These are phyloP conservation scores for Myotis lucifugus DNA, from an alignment of 2,113 vertebrate species.

Conservation along the genomic window DNA sequence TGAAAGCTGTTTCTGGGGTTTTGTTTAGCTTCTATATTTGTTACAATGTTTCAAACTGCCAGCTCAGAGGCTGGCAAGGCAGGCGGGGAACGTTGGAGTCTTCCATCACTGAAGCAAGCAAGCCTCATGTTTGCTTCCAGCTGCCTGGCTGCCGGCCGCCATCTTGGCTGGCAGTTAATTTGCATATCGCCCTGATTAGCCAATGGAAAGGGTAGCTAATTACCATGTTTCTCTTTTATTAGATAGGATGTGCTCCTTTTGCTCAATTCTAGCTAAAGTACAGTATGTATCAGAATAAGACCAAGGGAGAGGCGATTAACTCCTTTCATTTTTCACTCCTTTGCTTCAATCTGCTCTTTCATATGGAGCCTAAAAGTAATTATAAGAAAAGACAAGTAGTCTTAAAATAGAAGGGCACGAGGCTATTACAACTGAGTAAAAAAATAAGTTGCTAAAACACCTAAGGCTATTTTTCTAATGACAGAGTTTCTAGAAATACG, in stretches of 20 bases:
- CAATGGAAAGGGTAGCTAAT: too few relatives aligned
- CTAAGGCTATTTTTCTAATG: background rate
- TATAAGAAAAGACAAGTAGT: background rate
- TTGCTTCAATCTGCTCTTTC: background rate
- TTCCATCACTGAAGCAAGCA: too few relatives aligned
- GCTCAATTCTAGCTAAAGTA: background rate
- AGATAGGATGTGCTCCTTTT: background rate
- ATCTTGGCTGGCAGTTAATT: too few relatives aligned
- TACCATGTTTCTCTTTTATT: too few relatives aligned
- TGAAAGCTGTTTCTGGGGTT: too few relatives aligned
- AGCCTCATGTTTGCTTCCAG: too few relatives aligned
- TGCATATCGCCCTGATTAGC: too few relatives aligned
- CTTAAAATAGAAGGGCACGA: background rate
- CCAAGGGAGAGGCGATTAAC: background rate
- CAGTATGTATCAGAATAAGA: background rate
- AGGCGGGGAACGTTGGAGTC: too few relatives aligned
- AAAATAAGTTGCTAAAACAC: background rate
- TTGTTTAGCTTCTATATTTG: too few relatives aligned
- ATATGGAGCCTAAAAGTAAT: background rate
- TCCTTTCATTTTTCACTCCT: background rate
- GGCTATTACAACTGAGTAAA: background rate
- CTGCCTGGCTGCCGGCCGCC: too few relatives aligned
- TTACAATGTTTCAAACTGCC: too few relatives aligned
- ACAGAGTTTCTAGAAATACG: background rate
- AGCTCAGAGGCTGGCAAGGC: too few relatives aligned